Evolutionary conservation across 2,113 vertebrate species (phyloP), one percentile per base, ranked within the genome.

Genomic region (Aphyosemion australe): DNA sequence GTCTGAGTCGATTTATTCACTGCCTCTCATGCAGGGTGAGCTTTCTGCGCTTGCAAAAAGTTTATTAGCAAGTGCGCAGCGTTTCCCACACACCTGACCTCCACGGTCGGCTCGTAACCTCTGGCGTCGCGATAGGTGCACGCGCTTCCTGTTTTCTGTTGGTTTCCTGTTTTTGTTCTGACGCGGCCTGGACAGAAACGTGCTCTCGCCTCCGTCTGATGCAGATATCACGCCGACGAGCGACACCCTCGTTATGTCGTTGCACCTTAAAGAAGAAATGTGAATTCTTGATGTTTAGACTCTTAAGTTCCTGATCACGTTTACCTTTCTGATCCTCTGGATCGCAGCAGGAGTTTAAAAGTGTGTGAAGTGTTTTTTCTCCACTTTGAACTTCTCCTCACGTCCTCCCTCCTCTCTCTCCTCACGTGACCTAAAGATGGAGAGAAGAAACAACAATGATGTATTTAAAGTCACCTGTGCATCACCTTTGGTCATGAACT

Each of bases 81-180:
- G 12, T 39, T 53, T 76, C 59, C 43, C 31, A 53, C 12, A 6
- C 55, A 6, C 76, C 79, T 87, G 84, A 87, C 80, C 82, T 76
- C 70, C 21, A 59, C 32, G 11, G 52, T 48, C 47, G 43, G 21
- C 62, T 66, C 47, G 10, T 63, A 48, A 53, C 67, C 63, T 72
- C 60, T 41, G 70, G 41, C 47, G 67, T 39, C 49, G 68, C 11
- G 9, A 71, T 72, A 76, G 69, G 72, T 73, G 50, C 39, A 43
- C 52, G 16, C 55, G 12, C 65, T 79, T 90, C 87, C 87, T 88
- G 81, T 87, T 79, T 72, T 72, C 50, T 83, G 59, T 69, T 64
- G 80, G 85, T 86, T 90, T 92, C 89, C 90, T 90, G 86, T 87
- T 90, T 74, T 90, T 85, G 76, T 79, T 81, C 71, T 84, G 59